Evolutionary conservation across 2,888 invertebrate species (phyloP), one percentile per base, ranked within the genome.

Genomic region (Cheilosia impressa): DNA sequence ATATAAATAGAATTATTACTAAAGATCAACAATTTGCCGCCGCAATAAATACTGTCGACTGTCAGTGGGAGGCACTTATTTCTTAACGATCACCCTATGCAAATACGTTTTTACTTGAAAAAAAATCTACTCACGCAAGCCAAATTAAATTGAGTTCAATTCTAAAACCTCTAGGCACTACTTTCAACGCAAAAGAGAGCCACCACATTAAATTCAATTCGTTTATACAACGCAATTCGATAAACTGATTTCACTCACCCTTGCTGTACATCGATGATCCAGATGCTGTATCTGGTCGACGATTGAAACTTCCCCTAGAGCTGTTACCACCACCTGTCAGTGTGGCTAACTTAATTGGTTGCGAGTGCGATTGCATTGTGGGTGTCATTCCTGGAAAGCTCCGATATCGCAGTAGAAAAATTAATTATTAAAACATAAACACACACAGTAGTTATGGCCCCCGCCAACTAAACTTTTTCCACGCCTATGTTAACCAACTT

Each of bases 241-340:
- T 2, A 17, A 45, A 45, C 17, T 17, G 9, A 47, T 19, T 19
- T 17, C 9, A 88, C 90, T 90, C 90, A 92, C 92, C 92, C 89
- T 91, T 90, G 89, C 90, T 92, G 65, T 91, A 92, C 89, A 91
- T 91, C 50, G 92, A 91, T 79, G 91, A 90, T 77, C 90, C 91
- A 73, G 92, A 92, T 65, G 91, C 92, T 47, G 91, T 91, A 78
- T 92, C 92, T 78, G 91, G 90, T 45, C 91, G 89, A n/a, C 90
- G 89, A 17, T 90, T 89, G 19, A 89, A 88, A 87, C 90, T 91
- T 63, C 89, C 89, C 79, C 90, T 89, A n/a, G 87, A 78, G 57
- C 78, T 87, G 27, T 81, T 81, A 15, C 77, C 87, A 10, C 77
- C 87, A 57, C 82, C 87, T 13, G 87, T 69, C 53, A 80, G 69